Percentiles rank a stretch among this genome's conserved stretches.
Evolutionary conservation across 2,113 vertebrate species (phyloP).

Genomic region (Chaenocephalus aceratus): DNA sequence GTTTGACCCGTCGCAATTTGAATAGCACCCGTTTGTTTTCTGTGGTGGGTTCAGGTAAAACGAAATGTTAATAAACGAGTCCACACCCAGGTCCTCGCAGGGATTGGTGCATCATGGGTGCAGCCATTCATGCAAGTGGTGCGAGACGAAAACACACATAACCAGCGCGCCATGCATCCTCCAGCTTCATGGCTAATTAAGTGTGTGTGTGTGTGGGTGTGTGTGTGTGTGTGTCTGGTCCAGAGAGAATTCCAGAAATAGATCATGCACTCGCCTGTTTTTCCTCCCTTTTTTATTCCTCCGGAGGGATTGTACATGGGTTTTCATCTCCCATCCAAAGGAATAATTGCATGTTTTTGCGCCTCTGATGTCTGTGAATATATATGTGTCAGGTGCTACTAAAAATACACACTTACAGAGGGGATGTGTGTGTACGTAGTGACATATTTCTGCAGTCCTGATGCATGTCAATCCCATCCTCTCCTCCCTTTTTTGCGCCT

Average conservation of each 20-base stretch:
- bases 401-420: slow-evolving; percentile 18
- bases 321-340: slow-evolving; percentile 64
- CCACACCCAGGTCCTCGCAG: slow-evolving; percentile 53
- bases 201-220: slow-evolving; percentile 41
- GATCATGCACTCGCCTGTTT: slow-evolving; percentile 66
- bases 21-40: slow-evolving; percentile 15
- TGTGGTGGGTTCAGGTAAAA: slow-evolving; percentile 7
- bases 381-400: slow-evolving; percentile 32
- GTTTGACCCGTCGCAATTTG: slow-evolving; percentile 17
- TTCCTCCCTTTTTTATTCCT: slow-evolving; percentile 62
- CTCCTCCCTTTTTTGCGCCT: slow-evolving; percentile 23
- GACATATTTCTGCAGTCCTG: neutral
- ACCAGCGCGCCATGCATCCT: slow-evolving; percentile 48
- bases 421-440: slow-evolving; percentile 15
- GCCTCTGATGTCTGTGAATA: slow-evolving; percentile 47
- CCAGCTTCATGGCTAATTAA: slow-evolving; percentile 66
- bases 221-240: slow-evolving; percentile 55
- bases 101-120: slow-evolving; percentile 34
- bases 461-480: slow-evolving; percentile 46
- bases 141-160: slow-evolving; percentile 53
- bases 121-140: slow-evolving; percentile 50
- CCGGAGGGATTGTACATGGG: slow-evolving; percentile 69
- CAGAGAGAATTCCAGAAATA: slow-evolving; percentile 80
- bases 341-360: slow-evolving; percentile 67
- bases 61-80: slow-evolving; percentile 5